Percentiles rank a stretch among this genome's conserved stretches.
Evolutionary conservation across 2,113 vertebrate genomes (phyloP).

Genomic region (Erythrolamprus reginae): DNA sequence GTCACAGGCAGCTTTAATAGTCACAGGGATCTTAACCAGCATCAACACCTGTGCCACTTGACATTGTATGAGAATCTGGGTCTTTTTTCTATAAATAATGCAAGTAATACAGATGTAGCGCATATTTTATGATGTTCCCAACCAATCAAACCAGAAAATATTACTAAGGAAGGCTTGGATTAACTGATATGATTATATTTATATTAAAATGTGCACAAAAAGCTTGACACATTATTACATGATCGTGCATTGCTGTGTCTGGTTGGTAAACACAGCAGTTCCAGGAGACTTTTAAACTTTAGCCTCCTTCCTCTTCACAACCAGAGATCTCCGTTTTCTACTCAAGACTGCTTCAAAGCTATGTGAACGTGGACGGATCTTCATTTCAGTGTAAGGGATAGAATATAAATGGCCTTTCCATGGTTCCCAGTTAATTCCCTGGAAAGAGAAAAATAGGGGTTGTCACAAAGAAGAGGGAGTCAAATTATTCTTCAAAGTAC

Average conservation of each 20-base stretch:
- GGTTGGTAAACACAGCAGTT: neutral
- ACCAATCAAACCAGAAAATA: neutral
- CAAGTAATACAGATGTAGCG: neutral
- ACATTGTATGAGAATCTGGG: neutral
- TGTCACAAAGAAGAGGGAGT: too few relatives aligned
- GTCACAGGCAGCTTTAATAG: neutral
- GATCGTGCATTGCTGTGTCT: neutral
- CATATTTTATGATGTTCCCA: neutral
- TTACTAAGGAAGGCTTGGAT: neutral
- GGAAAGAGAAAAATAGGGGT: neutral
- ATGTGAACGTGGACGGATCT: constrained; percentile 72
- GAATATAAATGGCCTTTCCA: constrained; percentile 88
- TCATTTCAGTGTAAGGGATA: constrained; percentile 84
- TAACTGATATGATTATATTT: accelerated
- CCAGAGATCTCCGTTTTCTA: constrained; percentile 68
- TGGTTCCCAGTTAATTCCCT: constrained; percentile 88
- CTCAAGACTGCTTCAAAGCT: constrained; percentile 36
- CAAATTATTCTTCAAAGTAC: too few relatives aligned
- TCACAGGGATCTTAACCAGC: neutral
- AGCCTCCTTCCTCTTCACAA: constrained; percentile 38
- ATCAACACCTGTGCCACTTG: neutral
- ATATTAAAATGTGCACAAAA: constrained; percentile 15
- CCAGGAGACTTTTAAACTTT: constrained; percentile 8
- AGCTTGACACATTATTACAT: constrained; percentile 1
- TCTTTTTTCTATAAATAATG: neutral